Evolutionary conservation across 2,797 vertebrate genomes (phyloP).

Genomic region (Pseudomugil tenellus): DNA sequence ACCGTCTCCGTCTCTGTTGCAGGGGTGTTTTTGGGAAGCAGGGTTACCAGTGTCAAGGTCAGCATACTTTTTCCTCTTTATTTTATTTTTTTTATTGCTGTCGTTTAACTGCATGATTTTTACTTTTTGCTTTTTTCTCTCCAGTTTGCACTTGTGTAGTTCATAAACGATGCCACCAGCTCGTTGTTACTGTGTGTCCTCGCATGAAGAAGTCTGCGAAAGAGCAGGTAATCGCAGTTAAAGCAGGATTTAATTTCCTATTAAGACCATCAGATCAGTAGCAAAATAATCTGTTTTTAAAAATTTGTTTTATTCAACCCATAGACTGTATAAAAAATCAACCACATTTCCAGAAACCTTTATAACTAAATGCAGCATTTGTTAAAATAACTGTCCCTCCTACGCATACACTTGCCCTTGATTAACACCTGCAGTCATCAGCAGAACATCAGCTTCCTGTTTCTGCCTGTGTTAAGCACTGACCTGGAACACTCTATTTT

Average conservation of each 20-base stretch:
- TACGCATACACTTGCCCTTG: constrained; percentile 14
- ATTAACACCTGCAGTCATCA: constrained; percentile 56
- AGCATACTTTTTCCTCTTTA: constrained; percentile 44
- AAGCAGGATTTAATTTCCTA: neutral
- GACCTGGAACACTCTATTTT: constrained; percentile 37
- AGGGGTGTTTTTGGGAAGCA: constrained; percentile 99
- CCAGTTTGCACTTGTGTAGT: constrained; percentile 98
- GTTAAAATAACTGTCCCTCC: constrained; percentile 6
- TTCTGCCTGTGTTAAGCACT: constrained; percentile 44
- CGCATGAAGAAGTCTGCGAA: constrained; percentile 97
- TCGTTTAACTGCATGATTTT: no score
- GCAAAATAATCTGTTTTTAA: no score
- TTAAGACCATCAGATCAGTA: neutral
- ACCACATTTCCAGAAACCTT: neutral
- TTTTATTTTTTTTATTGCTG: no score
- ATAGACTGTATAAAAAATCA: no score
- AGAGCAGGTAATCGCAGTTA: constrained; percentile 85
- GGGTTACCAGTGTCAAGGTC: constrained; percentile 99
- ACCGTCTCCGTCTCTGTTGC: constrained; percentile 57
- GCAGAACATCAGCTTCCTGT: constrained; percentile 57
- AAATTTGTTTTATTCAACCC: no score
- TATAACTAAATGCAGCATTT: constrained; percentile 19
- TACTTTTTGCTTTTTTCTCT: no score
- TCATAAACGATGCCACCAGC: constrained; percentile 98
- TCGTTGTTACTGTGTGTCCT: constrained; percentile 98